Conservation (phyloP, 2,888 invertebrate genomes). For the Rhingia rostrata region DNA sequence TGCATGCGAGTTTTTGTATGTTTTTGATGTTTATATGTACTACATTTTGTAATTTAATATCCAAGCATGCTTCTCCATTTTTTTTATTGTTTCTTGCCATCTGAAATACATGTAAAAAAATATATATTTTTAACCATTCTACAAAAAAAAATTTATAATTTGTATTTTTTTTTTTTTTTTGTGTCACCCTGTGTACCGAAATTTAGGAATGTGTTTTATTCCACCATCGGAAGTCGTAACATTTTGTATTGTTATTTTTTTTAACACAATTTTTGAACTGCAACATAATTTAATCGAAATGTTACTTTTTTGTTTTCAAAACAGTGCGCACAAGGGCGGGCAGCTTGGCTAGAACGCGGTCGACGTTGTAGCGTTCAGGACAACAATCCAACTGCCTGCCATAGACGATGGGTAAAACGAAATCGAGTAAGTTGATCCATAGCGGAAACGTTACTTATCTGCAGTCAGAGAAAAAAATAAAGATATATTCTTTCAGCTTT, state of each 20-base stretch:
- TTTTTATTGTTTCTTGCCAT: slow-evolving; percentile 45
- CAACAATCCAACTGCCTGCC: slow-evolving; percentile 85
- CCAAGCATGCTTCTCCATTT: slow-evolving; percentile 66
- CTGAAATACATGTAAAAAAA: slow-evolving; percentile 14
- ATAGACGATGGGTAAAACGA: slow-evolving; percentile 92
- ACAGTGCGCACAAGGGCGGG: slow-evolving; percentile 92
- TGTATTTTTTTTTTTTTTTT: slow-evolving; percentile 47
- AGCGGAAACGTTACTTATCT: not conserved
- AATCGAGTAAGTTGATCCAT: slow-evolving; percentile 87
- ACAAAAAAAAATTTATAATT: slow-evolving; percentile 30
- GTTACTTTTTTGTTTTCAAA: slow-evolving; percentile 74
- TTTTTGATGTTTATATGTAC: slow-evolving; percentile 23
- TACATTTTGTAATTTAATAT: slow-evolving; percentile 38
- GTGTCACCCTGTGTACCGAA: slow-evolving; percentile 70
- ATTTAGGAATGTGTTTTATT: slow-evolving; percentile 71
- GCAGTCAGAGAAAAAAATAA: too few species aligned
- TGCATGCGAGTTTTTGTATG: slow-evolving; percentile 52
- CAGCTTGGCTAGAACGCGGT: slow-evolving; percentile 91
- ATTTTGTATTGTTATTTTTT: slow-evolving; percentile 33
- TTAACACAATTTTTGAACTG: slow-evolving; percentile 6
- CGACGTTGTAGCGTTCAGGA: slow-evolving; percentile 88
- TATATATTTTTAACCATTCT: slow-evolving; percentile 49
- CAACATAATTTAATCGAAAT: slow-evolving; percentile 14
- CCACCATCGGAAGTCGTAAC: slow-evolving; percentile 63
- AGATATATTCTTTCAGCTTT: not conserved